Evolutionary conservation across 35 echinoderm and acorn worm genomes (phyloP), one percentile per base, ranked within the genome.

Genomic region (Ophiothrix spiculata): DNA sequence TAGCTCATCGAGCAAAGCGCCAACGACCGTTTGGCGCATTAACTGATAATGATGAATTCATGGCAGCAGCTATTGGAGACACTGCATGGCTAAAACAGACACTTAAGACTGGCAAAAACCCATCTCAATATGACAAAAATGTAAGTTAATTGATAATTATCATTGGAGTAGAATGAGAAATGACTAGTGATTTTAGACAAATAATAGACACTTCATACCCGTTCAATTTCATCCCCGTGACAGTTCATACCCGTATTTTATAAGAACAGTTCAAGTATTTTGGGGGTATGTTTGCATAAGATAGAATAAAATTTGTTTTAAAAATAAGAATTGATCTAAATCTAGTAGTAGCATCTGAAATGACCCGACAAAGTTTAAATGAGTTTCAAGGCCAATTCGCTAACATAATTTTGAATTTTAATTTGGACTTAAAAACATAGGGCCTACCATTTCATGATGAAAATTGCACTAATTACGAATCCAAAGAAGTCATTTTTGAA

Each of bases 1-100:
- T 78, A 34, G 76, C 33, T 33, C 25, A 74, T 38, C 39, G 77
- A 64, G 81, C 64, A 76, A 29, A 36, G 56, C 0, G 81, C 46
- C 84, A 1, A 33, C 69, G 40, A 29, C 56, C n/a, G 39, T 64
- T 17, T 64, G 75, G 69, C 19, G 31, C 37, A 78, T 25, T 74
- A 35, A 69, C 37, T 69, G 81, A 84, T 37, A 63, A 84, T 84
- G 96, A 99, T 85, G 96, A 99, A 40, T 99, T 94, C 37, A 99
- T 99, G 96, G 96, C 96, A 33, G 96, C 96, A 19, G 92, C 96
- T 19, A 99, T 99, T 80, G 96, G 96, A 75, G 96, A 99, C 86
- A 99, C 96, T 19, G 92, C 96, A 14, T 99, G 96, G 96, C 46
- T 99, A 74, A 99, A 93, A 77, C 96, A 99, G 63, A 85, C 91